phyloP scores from a whole-genome alignment of 2,797 vertebrate genomes.

The Galagoides demidoff region DNA sequence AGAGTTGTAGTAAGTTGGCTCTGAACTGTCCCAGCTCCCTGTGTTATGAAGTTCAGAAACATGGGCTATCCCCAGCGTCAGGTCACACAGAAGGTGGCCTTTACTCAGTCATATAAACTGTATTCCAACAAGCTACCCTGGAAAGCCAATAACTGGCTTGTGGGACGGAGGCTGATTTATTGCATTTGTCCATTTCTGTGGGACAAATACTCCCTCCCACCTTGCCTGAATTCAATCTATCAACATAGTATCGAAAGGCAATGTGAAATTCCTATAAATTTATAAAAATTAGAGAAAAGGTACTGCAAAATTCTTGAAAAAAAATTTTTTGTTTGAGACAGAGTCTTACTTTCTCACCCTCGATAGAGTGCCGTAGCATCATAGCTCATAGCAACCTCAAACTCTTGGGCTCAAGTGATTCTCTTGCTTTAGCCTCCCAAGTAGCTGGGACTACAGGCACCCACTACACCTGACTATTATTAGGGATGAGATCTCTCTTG shows the following conservation, averaged over 20 bases:
- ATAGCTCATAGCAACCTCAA: too few species aligned
- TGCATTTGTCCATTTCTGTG: neutral
- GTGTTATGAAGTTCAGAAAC: neutral
- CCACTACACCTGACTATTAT: too few species aligned
- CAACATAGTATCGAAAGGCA: neutral
- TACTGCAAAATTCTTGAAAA: neutral
- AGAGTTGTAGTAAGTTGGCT: neutral
- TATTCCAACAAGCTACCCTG: neutral
- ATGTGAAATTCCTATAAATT: neutral
- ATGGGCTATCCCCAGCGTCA: neutral
- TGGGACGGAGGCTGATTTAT: neutral
- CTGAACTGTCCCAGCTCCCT: neutral
- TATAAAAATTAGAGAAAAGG: neutral
- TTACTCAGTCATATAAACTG: slow-evolving; percentile 3
- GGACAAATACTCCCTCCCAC: neutral
- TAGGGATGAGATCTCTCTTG: too few species aligned
- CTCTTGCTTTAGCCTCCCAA: too few species aligned
- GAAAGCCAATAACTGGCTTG: neutral
- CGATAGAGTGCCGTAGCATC: too few species aligned
- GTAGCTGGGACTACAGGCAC: too few species aligned
- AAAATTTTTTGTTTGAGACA: too few species aligned
- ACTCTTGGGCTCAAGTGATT: too few species aligned
- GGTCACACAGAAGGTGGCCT: neutral
- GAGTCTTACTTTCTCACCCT: too few species aligned
- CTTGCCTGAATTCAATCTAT: neutral